Base-by-base conservation (phyloP, 1,140 invertebrate genomes). In the Drosophila oshimai region DNA sequence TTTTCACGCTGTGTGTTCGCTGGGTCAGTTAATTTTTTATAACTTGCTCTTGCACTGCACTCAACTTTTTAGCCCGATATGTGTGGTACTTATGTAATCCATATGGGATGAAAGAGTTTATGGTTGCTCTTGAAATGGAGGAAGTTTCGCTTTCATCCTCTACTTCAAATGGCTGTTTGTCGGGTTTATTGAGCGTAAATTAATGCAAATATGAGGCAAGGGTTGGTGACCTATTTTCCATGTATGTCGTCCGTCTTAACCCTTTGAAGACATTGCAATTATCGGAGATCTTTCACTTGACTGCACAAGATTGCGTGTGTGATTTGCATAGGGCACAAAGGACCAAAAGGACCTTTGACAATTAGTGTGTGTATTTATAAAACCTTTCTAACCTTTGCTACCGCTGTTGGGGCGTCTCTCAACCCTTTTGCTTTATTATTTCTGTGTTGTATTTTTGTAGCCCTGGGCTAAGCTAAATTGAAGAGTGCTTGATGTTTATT, bases 281-380 rank as follows among this genome's bases (percentile, higher is more conserved):
- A 87, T 87, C 76, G 44, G 67, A 69, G 61, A 81, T 86, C 67
- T 81, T 86, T 65, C 77, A 60, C 61, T 71, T 80, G 81, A 62
- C 47, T 87, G 81, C 54, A 62, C 71, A 75, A 50, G 28, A 69
- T 78, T 65, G 61, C 18, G 22, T 62, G 18, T 20, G n/a, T 17
- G 61, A 87, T 87, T 86, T 86, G 76, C 81, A 86, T 86, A 86
- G 74, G 53, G 55, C 47, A 28, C 29, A 46, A 55, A 39, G 15
- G 33, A 41, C 34, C 33, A 15, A 51, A 75, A n/a, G n/a, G 58
- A 36, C 76, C 72, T 80, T 75, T 80, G 75, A 68, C 80, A 86
- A 86, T 86, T 86, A 86, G 80, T 60, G 57, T 57, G 10, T 57
- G 41, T 65, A 83, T 74, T 70, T 81, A 31, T 60, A 51, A 36